Percentiles rank a stretch among this genome's conserved stretches.
Conservation (phyloP, 2,797 vertebrate genomes). For the Mormyrops attenuatus region DNA sequence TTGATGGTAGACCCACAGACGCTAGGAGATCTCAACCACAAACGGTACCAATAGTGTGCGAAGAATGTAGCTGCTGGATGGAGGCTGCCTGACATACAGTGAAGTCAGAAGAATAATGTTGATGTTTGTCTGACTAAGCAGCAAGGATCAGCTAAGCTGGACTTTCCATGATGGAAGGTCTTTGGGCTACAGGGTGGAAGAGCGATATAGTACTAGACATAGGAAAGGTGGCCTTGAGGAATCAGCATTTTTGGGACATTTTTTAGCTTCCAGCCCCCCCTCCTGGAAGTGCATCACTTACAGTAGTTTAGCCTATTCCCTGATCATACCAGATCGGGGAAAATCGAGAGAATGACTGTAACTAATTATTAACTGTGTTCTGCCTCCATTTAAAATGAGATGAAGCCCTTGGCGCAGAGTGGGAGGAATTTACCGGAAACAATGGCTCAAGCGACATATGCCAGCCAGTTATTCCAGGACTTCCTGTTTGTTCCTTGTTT, state of each 20-base stretch:
- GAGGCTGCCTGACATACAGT: neutral
- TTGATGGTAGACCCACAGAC: neutral
- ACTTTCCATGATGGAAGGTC: neutral
- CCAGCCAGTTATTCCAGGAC: neutral
- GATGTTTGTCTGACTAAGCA: neutral
- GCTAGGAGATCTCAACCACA: neutral
- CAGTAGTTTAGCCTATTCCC: neutral
- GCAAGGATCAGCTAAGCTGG: neutral
- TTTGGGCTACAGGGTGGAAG: neutral
- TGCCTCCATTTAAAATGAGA: neutral
- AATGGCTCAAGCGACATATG: neutral
- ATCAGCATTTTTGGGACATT: neutral
- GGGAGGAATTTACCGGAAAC: neutral
- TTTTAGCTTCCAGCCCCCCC: neutral
- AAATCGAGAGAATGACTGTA: neutral
- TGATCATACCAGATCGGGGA: neutral
- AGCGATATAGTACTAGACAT: neutral
- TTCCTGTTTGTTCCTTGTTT: neutral
- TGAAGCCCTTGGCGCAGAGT: neutral
- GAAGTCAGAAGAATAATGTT: neutral
- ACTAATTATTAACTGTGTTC: slow-evolving; percentile 3
- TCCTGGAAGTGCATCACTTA: neutral
- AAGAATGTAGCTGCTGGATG: neutral
- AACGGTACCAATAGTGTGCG: neutral
- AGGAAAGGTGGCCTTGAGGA: neutral